phyloP scores from a whole-genome alignment of 2,888 invertebrate species.

The Parnassius apollo region DNA sequence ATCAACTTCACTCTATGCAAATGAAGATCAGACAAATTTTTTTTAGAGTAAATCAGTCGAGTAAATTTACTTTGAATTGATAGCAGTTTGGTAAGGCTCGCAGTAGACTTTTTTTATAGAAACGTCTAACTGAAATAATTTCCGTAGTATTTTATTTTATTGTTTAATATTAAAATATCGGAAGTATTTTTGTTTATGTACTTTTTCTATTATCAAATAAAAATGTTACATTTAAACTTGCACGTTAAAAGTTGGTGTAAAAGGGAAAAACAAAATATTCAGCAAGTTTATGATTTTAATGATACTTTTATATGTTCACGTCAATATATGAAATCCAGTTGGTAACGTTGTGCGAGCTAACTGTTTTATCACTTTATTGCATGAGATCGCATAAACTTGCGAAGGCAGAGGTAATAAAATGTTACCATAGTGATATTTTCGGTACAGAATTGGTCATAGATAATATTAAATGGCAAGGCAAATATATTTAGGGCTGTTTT shows the following conservation, averaged over 20 bases:
- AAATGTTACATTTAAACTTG: too few relatives aligned
- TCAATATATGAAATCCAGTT: slow-evolving; percentile 70
- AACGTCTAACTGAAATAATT: too few relatives aligned
- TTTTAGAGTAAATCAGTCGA: too few relatives aligned
- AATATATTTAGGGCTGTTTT: background rate
- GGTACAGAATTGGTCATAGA: slow-evolving; percentile 36
- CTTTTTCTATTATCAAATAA: too few relatives aligned
- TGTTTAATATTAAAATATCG: too few relatives aligned
- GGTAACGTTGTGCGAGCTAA: slow-evolving; percentile 68
- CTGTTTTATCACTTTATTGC: slow-evolving; percentile 80
- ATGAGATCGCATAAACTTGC: slow-evolving; percentile 74
- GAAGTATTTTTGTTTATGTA: too few relatives aligned
- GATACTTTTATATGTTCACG: slow-evolving; percentile 73
- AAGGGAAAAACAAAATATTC: slow-evolving; percentile 61
- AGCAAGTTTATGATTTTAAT: slow-evolving; percentile 70
- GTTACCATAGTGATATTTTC: slow-evolving; percentile 57
- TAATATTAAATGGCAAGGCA: slow-evolving; percentile 13
- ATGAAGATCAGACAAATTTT: too few relatives aligned
- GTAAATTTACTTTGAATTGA: too few relatives aligned
- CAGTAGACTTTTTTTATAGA: too few relatives aligned
- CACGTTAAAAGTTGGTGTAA: background rate
- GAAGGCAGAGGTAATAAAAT: slow-evolving; percentile 66
- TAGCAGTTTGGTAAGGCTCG: too few relatives aligned
- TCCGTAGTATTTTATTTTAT: too few relatives aligned
- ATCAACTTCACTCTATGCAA: too few relatives aligned